Base-by-base conservation (phyloP, 64 coral and sea anemone genomes). In the Astreopora myriophthalma region DNA sequence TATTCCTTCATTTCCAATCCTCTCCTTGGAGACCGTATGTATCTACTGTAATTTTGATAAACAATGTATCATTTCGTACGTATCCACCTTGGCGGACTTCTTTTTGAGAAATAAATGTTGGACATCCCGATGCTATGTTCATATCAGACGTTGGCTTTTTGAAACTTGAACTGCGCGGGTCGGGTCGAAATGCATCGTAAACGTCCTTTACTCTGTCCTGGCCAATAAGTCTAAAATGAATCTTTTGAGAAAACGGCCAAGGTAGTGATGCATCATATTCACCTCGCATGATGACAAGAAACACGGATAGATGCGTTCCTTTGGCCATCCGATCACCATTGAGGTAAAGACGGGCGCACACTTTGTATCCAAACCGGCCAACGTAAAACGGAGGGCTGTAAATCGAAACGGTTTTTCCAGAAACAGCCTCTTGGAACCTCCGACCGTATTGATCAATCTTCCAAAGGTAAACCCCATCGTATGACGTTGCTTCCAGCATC, bases 251-350 rank as follows among this genome's bases (percentile, higher is more conserved):
- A 26, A 94, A 94, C 8, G 92, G 92, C 92, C 92, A 94, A 14
- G 92, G 86, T 4, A 94, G 57, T 14, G 89, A 65, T 1, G 76
- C 76, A 40, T 94, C 92, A n/a, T 89, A 94, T 35, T 72, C 92
- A 74, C 92, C 92, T 32, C 84, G 65, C 92, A 94, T 94, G n/a
- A 94, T 52, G 2, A 94, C 92, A 74, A 94, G 89, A 32, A 89
- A 89, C 38, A 94, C 51, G 5, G 92, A 94, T 13, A 94, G 31
- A 64, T 94, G 92, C 1, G 92, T 75, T 3, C 92, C 86, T 23
- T 94, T 94, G 1, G 86, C 92, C 86, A 89, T 94, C 0, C 92
- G 86, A 73, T 94, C 92, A 5, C 92, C 92, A 89, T 94, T 94
- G 19, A 77, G 85, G 35, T 94, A 94, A 8, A 89, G 76, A 30